A percentile compares a stretch with the other conserved stretches of the same genome.
Conservation (phyloP, 2,113 vertebrate species). For the Apistogramma diplotaenia region DNA sequence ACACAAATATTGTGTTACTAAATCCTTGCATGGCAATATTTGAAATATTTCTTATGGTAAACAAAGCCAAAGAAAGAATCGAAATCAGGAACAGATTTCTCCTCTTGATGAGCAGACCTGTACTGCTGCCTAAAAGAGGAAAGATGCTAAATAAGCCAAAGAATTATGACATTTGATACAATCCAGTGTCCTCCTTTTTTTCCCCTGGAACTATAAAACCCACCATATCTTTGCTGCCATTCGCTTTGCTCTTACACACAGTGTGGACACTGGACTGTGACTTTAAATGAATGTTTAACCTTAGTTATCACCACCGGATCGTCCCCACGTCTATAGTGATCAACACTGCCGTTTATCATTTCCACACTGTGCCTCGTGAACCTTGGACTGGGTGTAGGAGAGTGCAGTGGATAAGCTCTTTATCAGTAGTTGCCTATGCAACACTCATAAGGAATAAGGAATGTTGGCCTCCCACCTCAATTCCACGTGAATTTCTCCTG, state of each 20-base stretch:
- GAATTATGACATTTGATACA: not conserved
- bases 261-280: not conserved
- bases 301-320: not conserved
- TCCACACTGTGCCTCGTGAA: constrained; percentile 43
- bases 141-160: not conserved
- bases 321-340: not conserved
- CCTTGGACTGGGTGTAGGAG: constrained; percentile 52
- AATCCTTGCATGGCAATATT: not conserved
- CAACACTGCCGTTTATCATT: constrained; percentile 32
- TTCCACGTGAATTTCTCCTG: constrained; percentile 36
- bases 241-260: not conserved
- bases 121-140: not conserved
- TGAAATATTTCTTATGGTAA: not conserved
- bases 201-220: not conserved
- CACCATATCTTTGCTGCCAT: not conserved
- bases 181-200: not conserved
- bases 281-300: not conserved
- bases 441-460: constrained; percentile 59
- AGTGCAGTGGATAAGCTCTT: constrained; percentile 63
- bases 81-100: not conserved
- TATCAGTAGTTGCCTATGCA: constrained; percentile 52
- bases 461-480: constrained; percentile 63
- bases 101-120: not conserved
- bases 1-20: not conserved
- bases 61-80: not conserved